Percentiles rank a stretch among this genome's conserved stretches.
These are phyloP conservation scores for Trisateles emortualis DNA, from an alignment of 2,888 invertebrate genomes.

Conservation along the genomic window DNA sequence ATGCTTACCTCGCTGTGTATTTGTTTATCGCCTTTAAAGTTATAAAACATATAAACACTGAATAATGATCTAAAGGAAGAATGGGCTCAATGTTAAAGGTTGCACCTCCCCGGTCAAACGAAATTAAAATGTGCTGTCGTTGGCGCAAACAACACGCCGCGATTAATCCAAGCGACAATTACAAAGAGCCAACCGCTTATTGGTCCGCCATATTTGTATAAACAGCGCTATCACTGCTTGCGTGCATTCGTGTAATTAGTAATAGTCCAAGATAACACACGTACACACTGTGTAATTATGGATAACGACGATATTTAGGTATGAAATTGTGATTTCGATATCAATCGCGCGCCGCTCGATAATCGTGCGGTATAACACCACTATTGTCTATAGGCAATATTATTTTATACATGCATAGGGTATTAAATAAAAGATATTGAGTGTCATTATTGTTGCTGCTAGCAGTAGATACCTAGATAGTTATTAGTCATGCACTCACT, in stretches of 20 bases:
- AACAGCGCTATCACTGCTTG: constrained; percentile 67
- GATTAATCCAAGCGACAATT: constrained; percentile 57
- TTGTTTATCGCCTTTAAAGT: too few species aligned
- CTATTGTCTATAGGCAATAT: constrained; percentile 61
- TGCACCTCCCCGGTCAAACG: constrained; percentile 26
- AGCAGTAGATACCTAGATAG: constrained; percentile 35
- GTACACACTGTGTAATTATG: constrained; percentile 69
- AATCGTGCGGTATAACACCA: constrained; percentile 47
- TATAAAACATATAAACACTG: too few species aligned
- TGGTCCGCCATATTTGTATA: constrained; percentile 60
- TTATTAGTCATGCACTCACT: constrained; percentile 49
- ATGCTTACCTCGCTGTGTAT: too few species aligned
- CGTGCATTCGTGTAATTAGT: constrained; percentile 81
- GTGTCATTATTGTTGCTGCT: constrained; percentile 32
- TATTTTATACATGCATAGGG: constrained; percentile 44
- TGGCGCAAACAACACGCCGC: constrained; percentile 48
- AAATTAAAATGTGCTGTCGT: constrained; percentile 57
- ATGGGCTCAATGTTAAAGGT: constrained; percentile 3
- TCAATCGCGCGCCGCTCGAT: constrained; percentile 61
- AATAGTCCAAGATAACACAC: constrained; percentile 68
- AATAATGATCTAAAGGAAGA: too few species aligned
- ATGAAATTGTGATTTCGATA: constrained; percentile 70
- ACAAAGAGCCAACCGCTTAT: constrained; percentile 62
- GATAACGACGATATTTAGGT: constrained; percentile 70
- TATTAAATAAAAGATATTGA: constrained; percentile 48